Base-by-base conservation (phyloP, 2,113 vertebrate species). In the Columbina picui region DNA sequence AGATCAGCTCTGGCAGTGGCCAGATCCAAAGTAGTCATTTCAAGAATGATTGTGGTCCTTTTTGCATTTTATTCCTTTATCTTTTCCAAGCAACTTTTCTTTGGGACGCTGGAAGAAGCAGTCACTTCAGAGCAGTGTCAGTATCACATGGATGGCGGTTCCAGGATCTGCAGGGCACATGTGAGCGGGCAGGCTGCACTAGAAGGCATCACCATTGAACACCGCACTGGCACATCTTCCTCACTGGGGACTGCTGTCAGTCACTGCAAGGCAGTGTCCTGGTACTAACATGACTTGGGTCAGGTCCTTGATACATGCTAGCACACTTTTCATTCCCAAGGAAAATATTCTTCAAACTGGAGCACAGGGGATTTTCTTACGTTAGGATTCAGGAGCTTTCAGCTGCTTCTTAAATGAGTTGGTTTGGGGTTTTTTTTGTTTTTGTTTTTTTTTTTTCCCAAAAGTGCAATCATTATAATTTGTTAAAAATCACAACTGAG, bases 401-500 rank as follows among this genome's bases (percentile, higher is more conserved):
- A 36, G 26, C 16, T 17, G 65, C 25, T 80, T 88, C 56, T 38
- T 74, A 45, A 29, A 78, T 18, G 36, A 78, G 47, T 20, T 20
- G 14, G 0, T 0, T n/a, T 7, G 23, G 17, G 7, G 22, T 8
- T 6, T 45, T 45, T 29, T 12, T 2, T 30, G 16, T 17, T 26
- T 10, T 6, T 45, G 45, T 8, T 32, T 17, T 13, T 27, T 11
- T 6, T 45, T 41, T 29, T 13, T 2, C 0, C 18, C 20, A 11
- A 39, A 94, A 89, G 30, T 34, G 10, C 67, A 65, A 41, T 41
- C 6, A 12, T 50, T 53, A 36, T 5, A 36, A 65, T 61, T 75
- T 25, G 4, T 1, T 14, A 38, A 39, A 50, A 75, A 47, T 45
- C 63, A 88, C 22, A 22, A 65, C 1, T 45, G 27, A 88, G 50